phyloP scores from a whole-genome alignment of 2,797 vertebrate genomes.

The Oryzias dopingdopingensis region DNA sequence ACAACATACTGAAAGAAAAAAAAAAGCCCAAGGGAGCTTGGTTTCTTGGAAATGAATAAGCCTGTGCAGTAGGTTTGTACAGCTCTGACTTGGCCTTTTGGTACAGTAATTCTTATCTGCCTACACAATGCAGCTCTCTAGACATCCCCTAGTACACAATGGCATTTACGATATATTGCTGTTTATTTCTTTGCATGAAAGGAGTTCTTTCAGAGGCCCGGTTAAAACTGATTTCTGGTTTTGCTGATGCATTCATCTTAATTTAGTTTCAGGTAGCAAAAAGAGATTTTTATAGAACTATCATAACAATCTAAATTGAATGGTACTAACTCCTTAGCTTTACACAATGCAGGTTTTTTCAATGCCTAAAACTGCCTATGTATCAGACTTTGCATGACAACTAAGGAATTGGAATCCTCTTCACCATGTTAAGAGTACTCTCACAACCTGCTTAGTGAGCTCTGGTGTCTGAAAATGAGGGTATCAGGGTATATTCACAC shows the following conservation, averaged over 20 bases:
- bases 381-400: no score
- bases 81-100: neutral
- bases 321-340: neutral
- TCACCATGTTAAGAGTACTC: no score
- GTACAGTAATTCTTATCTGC: slow-evolving; percentile 4
- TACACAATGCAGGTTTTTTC: no score
- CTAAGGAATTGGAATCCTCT: no score
- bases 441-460: no score
- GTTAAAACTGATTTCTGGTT: neutral
- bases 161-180: neutral
- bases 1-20: slow-evolving; percentile 23
- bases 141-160: neutral
- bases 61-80: neutral
- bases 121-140: neutral
- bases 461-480: no score
- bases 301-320: neutral
- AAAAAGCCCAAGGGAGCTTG: neutral
- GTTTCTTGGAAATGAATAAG: neutral
- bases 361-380: no score
- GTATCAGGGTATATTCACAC: no score
- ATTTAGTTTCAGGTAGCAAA: neutral
- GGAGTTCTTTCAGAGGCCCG: neutral
- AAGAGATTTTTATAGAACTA: neutral
- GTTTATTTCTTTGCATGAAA: neutral
- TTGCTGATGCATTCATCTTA: neutral